These are phyloP conservation scores for Parazoanthus swiftii DNA, from an alignment of 92 coral and sea anemone species.

Conservation along the genomic window DNA sequence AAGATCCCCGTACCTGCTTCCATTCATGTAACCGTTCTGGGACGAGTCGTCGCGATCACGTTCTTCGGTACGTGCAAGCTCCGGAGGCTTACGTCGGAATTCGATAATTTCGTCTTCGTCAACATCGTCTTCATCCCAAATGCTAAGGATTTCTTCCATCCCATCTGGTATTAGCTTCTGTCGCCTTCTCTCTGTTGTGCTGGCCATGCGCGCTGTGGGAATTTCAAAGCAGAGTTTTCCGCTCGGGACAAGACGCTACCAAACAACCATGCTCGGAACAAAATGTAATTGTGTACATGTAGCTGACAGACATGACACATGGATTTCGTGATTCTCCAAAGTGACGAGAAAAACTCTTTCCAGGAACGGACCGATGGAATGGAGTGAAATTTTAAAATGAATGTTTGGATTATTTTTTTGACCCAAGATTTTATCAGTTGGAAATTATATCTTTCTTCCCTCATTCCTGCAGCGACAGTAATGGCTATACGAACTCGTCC, in stretches of 20 bases:
- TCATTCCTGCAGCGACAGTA: no score
- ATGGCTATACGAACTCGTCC: no score
- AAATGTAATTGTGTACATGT: conserved; percentile 22
- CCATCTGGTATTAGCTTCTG: conserved; percentile 72
- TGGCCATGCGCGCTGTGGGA: not conserved
- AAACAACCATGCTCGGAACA: not conserved
- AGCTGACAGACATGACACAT: conserved; percentile 1
- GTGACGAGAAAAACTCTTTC: not conserved
- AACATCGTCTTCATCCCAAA: conserved; percentile 91
- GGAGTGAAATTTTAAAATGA: not conserved
- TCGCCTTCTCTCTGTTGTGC: conserved; percentile 43
- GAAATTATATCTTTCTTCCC: no score
- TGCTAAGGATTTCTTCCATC: conserved; percentile 84
- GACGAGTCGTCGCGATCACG: conserved; percentile 13
- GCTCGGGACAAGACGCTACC: not conserved
- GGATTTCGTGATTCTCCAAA: conserved; percentile 14
- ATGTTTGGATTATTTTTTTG: not conserved
- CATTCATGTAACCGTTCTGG: conserved; percentile 23
- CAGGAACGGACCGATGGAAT: conserved; percentile 16
- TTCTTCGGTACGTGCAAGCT: not conserved
- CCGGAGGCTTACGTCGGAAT: conserved; percentile 60
- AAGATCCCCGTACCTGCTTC: conserved; percentile 16
- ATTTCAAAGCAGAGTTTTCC: not conserved
- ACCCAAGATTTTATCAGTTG: no score
- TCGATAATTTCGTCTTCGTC: conserved; percentile 92